These are phyloP conservation scores for Parascotia fuliginaria DNA, from an alignment of 2,888 invertebrate species.

Conservation along the genomic window DNA sequence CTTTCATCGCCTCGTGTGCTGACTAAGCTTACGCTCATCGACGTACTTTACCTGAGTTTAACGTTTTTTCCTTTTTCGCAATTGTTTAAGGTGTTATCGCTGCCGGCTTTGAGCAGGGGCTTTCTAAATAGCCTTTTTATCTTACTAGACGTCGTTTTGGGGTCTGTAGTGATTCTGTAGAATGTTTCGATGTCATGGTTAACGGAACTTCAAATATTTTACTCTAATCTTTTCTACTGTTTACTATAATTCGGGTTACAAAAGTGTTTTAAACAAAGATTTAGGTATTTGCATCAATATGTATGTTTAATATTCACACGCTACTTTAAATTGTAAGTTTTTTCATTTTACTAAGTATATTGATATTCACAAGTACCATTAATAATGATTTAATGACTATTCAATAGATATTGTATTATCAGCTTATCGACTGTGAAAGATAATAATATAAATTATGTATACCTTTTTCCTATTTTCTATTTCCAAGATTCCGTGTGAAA, in stretches of 20 bases:
- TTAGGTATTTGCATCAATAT: no score
- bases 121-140: slow-evolving; percentile 42
- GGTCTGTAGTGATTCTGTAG: slow-evolving; percentile 34
- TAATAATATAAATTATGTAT: not conserved
- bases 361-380: no score
- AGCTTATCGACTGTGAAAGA: no score
- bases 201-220: slow-evolving; percentile 9
- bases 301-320: no score
- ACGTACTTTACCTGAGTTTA: slow-evolving; percentile 53
- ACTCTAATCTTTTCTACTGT: not conserved
- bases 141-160: slow-evolving; percentile 29
- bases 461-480: slow-evolving; percentile 8
- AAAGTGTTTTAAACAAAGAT: no score
- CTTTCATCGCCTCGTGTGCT: slow-evolving; percentile 41
- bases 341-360: no score
- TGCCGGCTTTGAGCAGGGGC: slow-evolving; percentile 25
- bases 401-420: no score
- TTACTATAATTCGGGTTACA: no score
- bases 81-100: slow-evolving; percentile 47
- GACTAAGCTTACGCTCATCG: slow-evolving; percentile 62
- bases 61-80: slow-evolving; percentile 48
- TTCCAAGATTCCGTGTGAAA: slow-evolving; percentile 28
- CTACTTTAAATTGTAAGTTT: no score
- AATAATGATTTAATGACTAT: no score
- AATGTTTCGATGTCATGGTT: slow-evolving; percentile 23